Percentiles rank a stretch among this genome's conserved stretches.
Conservation (phyloP, 2,113 vertebrate species). For the Porphyrio hochstetteri region DNA sequence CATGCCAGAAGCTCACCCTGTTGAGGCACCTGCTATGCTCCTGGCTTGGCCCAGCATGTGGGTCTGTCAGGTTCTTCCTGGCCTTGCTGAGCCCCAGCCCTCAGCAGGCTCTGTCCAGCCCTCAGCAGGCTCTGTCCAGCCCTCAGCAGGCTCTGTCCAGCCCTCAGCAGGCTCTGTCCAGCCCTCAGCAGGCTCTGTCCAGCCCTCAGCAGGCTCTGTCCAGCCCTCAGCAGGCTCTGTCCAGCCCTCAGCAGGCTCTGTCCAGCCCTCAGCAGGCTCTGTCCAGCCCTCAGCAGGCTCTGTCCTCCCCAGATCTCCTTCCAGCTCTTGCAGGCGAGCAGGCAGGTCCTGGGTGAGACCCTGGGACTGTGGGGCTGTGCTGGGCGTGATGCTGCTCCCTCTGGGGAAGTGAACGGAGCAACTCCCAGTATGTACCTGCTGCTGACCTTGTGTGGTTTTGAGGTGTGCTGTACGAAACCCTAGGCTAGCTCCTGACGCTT, state of each 20-base stretch:
- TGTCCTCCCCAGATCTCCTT: background rate
- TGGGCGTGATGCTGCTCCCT: accelerated
- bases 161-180: background rate
- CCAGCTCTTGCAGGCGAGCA: background rate
- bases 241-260: background rate
- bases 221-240: background rate
- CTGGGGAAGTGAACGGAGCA: accelerated
- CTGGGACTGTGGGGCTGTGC: no score
- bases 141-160: background rate
- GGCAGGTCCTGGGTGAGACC: background rate
- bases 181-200: background rate
- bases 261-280: background rate
- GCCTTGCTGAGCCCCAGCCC: background rate
- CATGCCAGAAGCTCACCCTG: background rate
- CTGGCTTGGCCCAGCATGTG: background rate
- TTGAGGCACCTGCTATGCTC: background rate
- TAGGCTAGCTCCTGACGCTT: background rate
- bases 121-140: background rate
- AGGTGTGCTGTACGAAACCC: background rate
- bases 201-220: background rate
- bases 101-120: background rate
- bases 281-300: background rate
- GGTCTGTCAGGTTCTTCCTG: background rate
- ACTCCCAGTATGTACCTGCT: background rate
- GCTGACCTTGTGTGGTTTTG: background rate